phyloP scores from a whole-genome alignment of 2,113 vertebrate species.

The Cardinalis cardinalis region DNA sequence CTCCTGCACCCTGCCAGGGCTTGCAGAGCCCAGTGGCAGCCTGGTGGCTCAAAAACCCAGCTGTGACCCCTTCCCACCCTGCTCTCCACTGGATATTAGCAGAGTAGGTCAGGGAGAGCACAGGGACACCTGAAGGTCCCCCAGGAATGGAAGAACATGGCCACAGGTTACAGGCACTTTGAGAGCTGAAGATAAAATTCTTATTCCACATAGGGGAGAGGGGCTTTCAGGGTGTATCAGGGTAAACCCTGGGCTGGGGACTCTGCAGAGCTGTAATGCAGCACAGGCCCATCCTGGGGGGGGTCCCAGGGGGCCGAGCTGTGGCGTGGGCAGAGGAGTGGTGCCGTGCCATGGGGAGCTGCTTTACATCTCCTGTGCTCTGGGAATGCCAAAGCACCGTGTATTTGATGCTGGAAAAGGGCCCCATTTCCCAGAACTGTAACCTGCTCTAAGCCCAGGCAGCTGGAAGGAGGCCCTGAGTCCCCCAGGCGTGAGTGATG shows the following conservation, averaged over 20 bases:
- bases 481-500: accelerated
- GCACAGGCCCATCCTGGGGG: neutral
- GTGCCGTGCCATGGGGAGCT: neutral
- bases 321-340: neutral
- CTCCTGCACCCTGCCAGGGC: neutral
- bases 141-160: neutral
- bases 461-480: conserved; percentile 32
- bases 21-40: neutral
- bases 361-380: neutral
- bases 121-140: neutral
- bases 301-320: neutral
- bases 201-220: neutral
- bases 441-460: conserved; percentile 7
- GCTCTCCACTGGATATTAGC: neutral
- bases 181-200: neutral
- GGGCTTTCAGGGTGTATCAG: neutral
- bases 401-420: neutral
- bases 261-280: accelerated
- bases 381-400: neutral
- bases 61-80: neutral
- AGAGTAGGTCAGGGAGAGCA: neutral
- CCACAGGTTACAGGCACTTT: accelerated
- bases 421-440: conserved; percentile 29
- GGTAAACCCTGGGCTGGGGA: neutral
- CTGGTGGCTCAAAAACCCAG: accelerated